These are phyloP conservation scores for Catamblyrhynchus diadema DNA, from an alignment of 2,797 vertebrate species.

Conservation along the genomic window DNA sequence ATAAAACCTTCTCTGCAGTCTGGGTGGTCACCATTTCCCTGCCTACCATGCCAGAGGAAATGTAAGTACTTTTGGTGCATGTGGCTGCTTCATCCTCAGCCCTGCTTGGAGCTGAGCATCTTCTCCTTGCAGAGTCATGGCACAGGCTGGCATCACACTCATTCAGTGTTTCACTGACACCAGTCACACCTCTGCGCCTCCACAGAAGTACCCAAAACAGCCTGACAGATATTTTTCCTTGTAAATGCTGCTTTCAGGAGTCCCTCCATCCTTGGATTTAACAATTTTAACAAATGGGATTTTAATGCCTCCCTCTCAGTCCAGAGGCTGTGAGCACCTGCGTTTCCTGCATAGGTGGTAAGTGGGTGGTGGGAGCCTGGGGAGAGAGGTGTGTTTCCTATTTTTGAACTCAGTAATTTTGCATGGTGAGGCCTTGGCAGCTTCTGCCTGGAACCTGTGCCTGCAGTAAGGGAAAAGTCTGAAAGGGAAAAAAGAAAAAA, in stretches of 20 bases:
- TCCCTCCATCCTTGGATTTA: neutral
- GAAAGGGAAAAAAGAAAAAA: neutral
- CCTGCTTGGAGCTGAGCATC: neutral
- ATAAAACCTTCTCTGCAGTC: neutral
- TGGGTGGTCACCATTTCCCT: neutral
- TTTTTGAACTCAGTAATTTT: neutral
- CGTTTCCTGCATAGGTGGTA: neutral
- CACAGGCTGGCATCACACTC: neutral
- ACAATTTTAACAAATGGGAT: neutral
- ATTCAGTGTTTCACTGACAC: rapidly evolving
- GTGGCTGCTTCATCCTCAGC: neutral
- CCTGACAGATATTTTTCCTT: neutral
- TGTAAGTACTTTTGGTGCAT: neutral
- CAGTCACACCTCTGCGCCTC: neutral
- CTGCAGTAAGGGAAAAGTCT: neutral
- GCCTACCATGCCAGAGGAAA: neutral
- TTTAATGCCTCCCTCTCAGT: neutral
- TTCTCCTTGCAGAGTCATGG: neutral
- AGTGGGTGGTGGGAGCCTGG: neutral
- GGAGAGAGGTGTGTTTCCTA: neutral
- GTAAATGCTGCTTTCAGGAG: neutral
- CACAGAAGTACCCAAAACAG: neutral
- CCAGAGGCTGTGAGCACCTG: neutral
- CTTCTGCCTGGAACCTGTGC: neutral
- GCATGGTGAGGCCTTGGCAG: neutral